Base-by-base conservation (phyloP, 92 coral and sea anemone species). In the Epizoanthus stellaris region DNA sequence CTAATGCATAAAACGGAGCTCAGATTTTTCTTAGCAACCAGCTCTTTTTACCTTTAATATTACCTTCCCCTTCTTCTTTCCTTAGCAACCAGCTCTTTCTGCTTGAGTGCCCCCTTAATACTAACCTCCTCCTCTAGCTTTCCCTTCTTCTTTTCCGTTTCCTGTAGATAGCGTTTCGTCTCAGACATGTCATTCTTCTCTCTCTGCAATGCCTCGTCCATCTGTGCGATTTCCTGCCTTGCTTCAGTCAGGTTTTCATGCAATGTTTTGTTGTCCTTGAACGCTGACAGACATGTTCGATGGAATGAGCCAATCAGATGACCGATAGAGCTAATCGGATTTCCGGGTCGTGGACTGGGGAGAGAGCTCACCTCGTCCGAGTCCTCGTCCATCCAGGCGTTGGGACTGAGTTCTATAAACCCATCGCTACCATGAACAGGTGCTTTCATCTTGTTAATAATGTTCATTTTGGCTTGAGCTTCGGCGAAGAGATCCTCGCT, bases 401-500 rank as follows among this genome's bases (percentile, higher is more conserved):
- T 70, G 1, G 86, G 67, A 6, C 86, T 87, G 7, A 94, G 75
- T 70, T 94, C 94, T 12, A 87, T 93, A 15, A 92, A 92, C 25
- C 82, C 69, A 39, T 90, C 95, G 30, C 20, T 53, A 2, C 94
- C 92, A 38, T 89, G 85, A 81, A 90, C 81, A 5, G 95, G 80
- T 4, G 91, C 95, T 53, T 87, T 89, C 92, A 94, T 85, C 56
- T 89, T 94, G 63, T 81, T 87, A 8, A 94, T 90, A 62, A 94
- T 93, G 8, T 94, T 94, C 85, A 94, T 88, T 61, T 94, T 94
- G 10, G 98, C 98, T 58, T 92, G 98, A 0, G 95, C 95, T 71
- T 94, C 98, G 0, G 95, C 98, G 36, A 90, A 77, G 19, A 93
- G 87, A 57, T 94, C 95, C 21, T 93, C 98, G 52, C 84, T 90